Base-by-base conservation (phyloP, 2,797 vertebrate genomes). In the Macroramphosus scolopax region DNA sequence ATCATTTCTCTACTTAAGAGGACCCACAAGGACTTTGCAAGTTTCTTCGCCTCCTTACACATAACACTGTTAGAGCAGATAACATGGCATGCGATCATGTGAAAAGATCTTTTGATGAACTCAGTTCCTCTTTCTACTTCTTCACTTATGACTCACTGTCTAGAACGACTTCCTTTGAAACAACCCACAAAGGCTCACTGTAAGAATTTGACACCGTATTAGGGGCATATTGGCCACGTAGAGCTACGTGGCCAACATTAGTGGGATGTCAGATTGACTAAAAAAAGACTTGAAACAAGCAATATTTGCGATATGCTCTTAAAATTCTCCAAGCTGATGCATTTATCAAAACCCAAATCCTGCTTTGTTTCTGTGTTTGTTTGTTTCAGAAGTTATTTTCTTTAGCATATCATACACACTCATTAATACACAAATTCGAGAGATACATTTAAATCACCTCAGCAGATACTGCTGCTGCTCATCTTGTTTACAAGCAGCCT, bases 131-230 rank as follows among this genome's bases (percentile, higher is more conserved):
- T 68, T 55, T 56, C 63, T 50, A 18, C 36, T 49, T 45, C 31
- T 40, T 43, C 22, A 66, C 48, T 44, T 67, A 43, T 84, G 84
- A 83, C 65, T 84, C 77, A 80, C 68, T 38, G 77, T 84, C 78
- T 78, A 48, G 26, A 36, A 29, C 46, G 14, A 63, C 54, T 74
- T 80, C 69, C 69, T 70, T 40, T 63, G 42, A 54, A 72, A 71
- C 41, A 60, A 63, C 64, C 63, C 68, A 64, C 69, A 79, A 68
- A 65, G 46, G 39, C 63, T 64, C 32, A 56, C 59, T 72, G 63
- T 62, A 30, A 74, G 53, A 43, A 51, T 60, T 2, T 75, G 54
- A 76, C 70, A 73, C 66, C 67, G 72, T 67, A 71, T 81, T 66
- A 72, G 51, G 63, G 73, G 45, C 59, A 18, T 50, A 25, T 57